Evolutionary conservation across 2,888 invertebrate species (phyloP).

Genomic region (Steinernema scapterisci): DNA sequence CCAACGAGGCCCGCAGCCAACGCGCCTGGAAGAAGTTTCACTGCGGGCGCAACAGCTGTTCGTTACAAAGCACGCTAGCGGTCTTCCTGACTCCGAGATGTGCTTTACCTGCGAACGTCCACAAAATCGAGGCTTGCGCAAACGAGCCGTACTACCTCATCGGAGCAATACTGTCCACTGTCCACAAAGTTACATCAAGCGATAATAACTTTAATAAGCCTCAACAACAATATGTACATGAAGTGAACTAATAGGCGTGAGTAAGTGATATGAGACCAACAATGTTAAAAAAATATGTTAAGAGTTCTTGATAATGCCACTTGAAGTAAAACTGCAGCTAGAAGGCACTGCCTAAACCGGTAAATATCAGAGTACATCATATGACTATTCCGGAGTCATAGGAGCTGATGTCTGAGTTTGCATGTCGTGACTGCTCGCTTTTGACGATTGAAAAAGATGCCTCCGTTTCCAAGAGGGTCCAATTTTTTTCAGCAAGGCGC

Average conservation of each 20-base stretch:
- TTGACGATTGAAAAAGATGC: conserved; percentile 38
- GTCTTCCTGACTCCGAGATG: neutral
- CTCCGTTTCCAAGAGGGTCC: conserved; percentile 40
- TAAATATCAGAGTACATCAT: neutral
- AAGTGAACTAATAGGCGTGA: neutral
- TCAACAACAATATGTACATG: neutral
- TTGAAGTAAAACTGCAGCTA: neutral
- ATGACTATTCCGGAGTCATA: conserved; percentile 40
- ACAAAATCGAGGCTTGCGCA: no score
- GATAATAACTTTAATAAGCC: no score
- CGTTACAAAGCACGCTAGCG: conserved; percentile 20
- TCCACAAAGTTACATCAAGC: no score
- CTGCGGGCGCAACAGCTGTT: conserved; percentile 26
- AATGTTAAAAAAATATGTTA: neutral
- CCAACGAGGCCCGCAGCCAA: neutral
- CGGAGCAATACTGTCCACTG: no score
- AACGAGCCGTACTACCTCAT: no score
- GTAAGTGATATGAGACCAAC: conserved; percentile 15
- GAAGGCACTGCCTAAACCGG: neutral
- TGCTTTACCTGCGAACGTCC: neutral
- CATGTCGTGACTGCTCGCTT: conserved; percentile 45
- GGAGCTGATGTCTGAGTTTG: conserved; percentile 52
- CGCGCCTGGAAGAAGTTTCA: conserved; percentile 17
- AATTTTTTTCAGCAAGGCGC: conserved; percentile 50
- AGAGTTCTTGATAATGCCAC: neutral